Percentiles rank a stretch among this genome's conserved stretches.
phyloP scores from a whole-genome alignment of 2,888 invertebrate genomes.

The Heliconius ethilla region DNA sequence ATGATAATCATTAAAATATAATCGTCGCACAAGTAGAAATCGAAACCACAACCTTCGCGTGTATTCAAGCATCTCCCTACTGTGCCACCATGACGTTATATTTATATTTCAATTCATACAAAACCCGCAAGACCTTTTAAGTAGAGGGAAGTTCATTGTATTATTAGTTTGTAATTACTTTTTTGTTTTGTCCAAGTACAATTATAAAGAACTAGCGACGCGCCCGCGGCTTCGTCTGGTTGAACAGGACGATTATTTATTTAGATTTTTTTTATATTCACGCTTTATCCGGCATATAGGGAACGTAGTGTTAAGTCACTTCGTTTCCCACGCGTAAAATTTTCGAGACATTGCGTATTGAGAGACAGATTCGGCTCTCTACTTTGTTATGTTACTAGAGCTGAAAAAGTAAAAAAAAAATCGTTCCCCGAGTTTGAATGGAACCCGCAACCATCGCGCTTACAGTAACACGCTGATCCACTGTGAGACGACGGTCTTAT shows the following conservation, averaged over 20 bases:
- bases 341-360: too few relatives aligned
- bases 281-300: neutral
- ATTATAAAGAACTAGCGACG: neutral
- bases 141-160: slow-evolving; percentile 14
- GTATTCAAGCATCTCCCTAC: neutral
- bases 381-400: too few relatives aligned
- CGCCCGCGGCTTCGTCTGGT: neutral
- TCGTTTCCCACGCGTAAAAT: neutral
- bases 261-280: neutral
- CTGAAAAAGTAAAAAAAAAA: too few relatives aligned
- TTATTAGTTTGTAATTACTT: slow-evolving; percentile 22
- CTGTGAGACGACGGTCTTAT: too few relatives aligned
- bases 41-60: neutral
- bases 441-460: too few relatives aligned
- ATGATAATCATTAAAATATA: neutral
- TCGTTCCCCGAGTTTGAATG: too few relatives aligned
- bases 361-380: rapidly evolving
- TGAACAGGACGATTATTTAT: neutral
- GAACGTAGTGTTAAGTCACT: neutral
- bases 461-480: too few relatives aligned
- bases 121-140: slow-evolving; percentile 2
- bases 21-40: neutral
- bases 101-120: neutral
- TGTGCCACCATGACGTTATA: neutral
- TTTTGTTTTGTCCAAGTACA: slow-evolving; percentile 1